phyloP scores from a whole-genome alignment of 1,140 invertebrate species.

The Notospermus geniculatus region DNA sequence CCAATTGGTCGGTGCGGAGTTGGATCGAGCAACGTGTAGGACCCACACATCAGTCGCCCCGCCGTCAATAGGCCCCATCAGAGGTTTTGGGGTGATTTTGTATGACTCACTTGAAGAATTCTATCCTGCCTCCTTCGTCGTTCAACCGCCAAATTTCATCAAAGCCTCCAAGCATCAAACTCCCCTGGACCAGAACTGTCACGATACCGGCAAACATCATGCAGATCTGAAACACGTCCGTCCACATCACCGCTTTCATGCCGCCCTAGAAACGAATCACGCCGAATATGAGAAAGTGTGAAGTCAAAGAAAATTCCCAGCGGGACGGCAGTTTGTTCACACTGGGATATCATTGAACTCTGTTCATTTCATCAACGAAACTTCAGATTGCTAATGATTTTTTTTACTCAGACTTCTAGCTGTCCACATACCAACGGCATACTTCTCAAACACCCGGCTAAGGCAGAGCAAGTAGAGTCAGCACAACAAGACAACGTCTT shows the following conservation, averaged over 20 bases:
- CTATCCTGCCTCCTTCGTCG: slow-evolving; percentile 65
- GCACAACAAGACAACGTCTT: no score
- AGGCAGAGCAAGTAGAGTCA: no score
- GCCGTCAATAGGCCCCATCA: no score
- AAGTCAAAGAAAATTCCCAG: background rate
- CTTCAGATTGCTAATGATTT: background rate
- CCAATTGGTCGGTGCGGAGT: no score
- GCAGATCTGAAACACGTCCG: slow-evolving; percentile 83
- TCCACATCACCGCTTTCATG: slow-evolving; percentile 88
- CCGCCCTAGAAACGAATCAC: slow-evolving; percentile 70
- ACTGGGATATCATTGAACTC: background rate
- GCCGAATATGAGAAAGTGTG: background rate
- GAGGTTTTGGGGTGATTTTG: no score
- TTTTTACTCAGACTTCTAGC: background rate
- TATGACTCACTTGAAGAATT: slow-evolving; percentile 78
- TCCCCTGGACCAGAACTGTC: slow-evolving; percentile 72
- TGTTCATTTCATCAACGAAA: background rate
- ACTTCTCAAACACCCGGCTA: no score
- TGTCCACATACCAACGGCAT: no score
- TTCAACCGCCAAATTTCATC: slow-evolving; percentile 68
- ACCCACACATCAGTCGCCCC: no score
- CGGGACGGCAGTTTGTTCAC: no score
- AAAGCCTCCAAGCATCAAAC: slow-evolving; percentile 69
- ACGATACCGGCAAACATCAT: slow-evolving; percentile 83
- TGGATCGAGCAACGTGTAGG: no score